Percentiles rank a stretch among this genome's conserved stretches.
phyloP scores from a whole-genome alignment of 2,113 vertebrate genomes.

The Lepus europaeus region DNA sequence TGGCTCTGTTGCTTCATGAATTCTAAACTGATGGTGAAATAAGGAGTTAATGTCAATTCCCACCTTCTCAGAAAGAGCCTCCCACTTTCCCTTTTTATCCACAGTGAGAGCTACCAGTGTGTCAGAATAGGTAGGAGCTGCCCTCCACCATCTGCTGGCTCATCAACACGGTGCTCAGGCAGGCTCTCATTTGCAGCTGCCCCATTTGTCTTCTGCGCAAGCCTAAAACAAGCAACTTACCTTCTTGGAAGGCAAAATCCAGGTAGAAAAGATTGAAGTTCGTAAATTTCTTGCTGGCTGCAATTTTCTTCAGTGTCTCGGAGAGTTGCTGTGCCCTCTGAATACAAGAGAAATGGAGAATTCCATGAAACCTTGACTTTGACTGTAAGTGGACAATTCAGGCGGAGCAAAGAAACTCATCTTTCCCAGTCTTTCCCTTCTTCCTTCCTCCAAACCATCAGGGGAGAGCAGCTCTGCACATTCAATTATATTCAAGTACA shows the following conservation, averaged over 20 bases:
- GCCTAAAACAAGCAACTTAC: constrained; percentile 81
- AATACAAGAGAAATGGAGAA: constrained; percentile 48
- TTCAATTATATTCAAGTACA: not conserved
- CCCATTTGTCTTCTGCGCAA: not conserved
- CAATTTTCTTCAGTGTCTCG: constrained; percentile 85
- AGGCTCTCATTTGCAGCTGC: not conserved
- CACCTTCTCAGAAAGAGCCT: not conserved
- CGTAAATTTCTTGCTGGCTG: constrained; percentile 83
- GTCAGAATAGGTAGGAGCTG: not conserved
- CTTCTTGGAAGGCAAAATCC: constrained; percentile 87
- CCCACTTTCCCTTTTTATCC: not conserved
- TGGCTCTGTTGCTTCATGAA: not conserved
- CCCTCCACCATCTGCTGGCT: too few species aligned
- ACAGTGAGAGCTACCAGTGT: not conserved
- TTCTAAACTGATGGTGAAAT: not conserved
- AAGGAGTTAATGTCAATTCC: not conserved
- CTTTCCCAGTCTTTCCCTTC: not conserved
- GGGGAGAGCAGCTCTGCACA: not conserved
- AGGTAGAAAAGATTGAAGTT: constrained; percentile 88
- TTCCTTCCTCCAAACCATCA: not conserved
- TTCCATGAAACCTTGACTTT: not conserved
- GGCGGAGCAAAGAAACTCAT: constrained; percentile 41
- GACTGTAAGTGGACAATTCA: constrained; percentile 23
- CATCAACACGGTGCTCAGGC: not conserved
- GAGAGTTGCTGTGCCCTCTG: constrained; percentile 90